phyloP scores from a whole-genome alignment of 1,140 invertebrate species.

The Cotesia chilonis region DNA sequence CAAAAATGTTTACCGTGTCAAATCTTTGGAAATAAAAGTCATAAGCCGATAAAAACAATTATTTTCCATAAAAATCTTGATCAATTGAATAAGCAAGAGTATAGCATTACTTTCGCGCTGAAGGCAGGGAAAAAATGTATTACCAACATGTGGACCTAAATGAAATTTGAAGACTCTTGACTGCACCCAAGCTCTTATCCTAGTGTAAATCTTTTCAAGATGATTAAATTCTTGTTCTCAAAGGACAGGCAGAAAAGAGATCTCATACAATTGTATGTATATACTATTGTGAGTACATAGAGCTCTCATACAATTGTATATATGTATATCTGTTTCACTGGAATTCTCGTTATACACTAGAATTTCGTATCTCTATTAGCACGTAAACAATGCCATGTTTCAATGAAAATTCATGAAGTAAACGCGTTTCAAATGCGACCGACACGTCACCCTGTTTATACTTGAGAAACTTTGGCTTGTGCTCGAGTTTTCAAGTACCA shows the following conservation, averaged over 20 bases:
- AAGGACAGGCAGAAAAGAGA: slow-evolving; percentile 5
- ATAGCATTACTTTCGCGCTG: background rate
- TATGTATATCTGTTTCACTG: too few relatives aligned
- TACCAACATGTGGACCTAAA: background rate
- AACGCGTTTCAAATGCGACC: slow-evolving; percentile 15
- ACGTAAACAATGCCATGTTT: slow-evolving; percentile 9
- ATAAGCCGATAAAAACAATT: too few relatives aligned
- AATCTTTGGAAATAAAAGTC: too few relatives aligned
- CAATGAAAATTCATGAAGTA: slow-evolving; percentile 28
- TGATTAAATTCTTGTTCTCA: slow-evolving; percentile 28
- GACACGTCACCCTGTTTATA: slow-evolving; percentile 14
- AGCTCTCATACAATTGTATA: background rate
- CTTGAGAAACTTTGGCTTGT: slow-evolving; percentile 14
- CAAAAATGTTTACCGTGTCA: too few relatives aligned
- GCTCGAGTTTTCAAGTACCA: slow-evolving; percentile 23
- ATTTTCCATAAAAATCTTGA: too few relatives aligned
- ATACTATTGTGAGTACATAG: background rate
- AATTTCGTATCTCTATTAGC: background rate
- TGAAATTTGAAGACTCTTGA: slow-evolving; percentile 11
- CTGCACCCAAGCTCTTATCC: background rate
- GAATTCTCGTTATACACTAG: too few relatives aligned
- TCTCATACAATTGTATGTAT: background rate
- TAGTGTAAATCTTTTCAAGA: slow-evolving; percentile 10
- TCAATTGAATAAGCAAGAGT: too few relatives aligned
- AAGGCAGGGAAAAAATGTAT: background rate